Base-by-base conservation (phyloP, 1,140 invertebrate species). In the Bombus cullumanus region DNA sequence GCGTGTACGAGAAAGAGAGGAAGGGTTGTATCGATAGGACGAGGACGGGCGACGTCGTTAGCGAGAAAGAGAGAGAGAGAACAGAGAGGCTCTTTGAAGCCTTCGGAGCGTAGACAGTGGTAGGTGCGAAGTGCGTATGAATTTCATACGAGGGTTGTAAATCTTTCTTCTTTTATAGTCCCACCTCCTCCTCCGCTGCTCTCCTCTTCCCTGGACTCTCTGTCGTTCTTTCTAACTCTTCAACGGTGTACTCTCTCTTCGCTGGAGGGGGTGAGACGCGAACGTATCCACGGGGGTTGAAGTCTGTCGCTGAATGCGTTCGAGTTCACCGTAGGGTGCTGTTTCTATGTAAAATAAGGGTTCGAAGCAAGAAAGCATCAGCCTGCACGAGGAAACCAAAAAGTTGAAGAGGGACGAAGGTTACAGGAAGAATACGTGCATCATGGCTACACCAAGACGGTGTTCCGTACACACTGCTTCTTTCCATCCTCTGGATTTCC, bases 121-220 rank as follows among this genome's bases (percentile, higher is more conserved):
- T 89, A 92, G 86, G 91, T 92, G 90, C 90, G 88, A 92, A 92
- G 89, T 92, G 87, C 87, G 89, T 88, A 92, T 91, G 92, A 92
- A 92, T 92, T 90, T 91, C 91, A 90, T 91, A 92, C 86, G 87
- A 91, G 91, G 91, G 91, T 87, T 92, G 88, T 86, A 90, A 92
- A 92, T 92, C 92, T 92, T 90, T 90, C 78, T 88, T 74, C 88
- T 90, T 91, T 88, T 91, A 89, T 85, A 85, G 86, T 91, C 83
- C 81, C 73, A 47, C 68, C 43, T 83, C 39, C 81, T 66, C 34
- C 78, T 66, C n/a, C 4, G 18, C n/a, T 31, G 57, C 28, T 77
- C 53, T 18, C 71, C 39, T 8, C 78, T 15, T 80, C 53, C 31
- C 31, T 15, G 22, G 25, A 39, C 75, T 62, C 86, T 85, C 28